phyloP scores from a whole-genome alignment of 2,113 vertebrate species.

The Grantiella picta region DNA sequence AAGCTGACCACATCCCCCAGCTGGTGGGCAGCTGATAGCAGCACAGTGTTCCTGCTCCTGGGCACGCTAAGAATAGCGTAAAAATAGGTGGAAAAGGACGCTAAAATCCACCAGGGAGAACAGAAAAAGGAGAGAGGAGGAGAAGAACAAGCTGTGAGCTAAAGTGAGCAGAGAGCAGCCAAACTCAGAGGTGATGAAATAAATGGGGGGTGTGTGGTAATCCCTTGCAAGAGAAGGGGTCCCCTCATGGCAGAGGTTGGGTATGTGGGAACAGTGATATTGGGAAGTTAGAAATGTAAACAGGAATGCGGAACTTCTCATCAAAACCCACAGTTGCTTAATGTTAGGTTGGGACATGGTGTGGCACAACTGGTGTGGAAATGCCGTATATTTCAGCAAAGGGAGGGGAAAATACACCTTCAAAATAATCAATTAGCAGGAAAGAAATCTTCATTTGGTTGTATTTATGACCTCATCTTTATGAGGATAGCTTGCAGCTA shows the following conservation, averaged over 20 bases:
- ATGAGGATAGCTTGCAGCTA: neutral
- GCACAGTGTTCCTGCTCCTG: neutral
- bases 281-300: neutral
- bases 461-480: neutral
- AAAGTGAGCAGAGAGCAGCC: neutral
- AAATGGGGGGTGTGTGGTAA: neutral
- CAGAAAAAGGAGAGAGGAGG: neutral
- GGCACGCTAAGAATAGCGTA: neutral
- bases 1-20: neutral
- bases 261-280: neutral
- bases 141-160: neutral
- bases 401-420: neutral
- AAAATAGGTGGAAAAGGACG: neutral
- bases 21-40: neutral
- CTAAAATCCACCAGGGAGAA: neutral
- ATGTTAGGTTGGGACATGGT: neutral
- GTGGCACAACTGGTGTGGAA: neutral
- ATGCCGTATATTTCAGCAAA: neutral
- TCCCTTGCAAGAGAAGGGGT: neutral
- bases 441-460: neutral
- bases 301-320: neutral
- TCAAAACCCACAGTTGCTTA: neutral
- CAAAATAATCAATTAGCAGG: neutral
- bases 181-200: neutral
- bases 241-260: neutral